Evolutionary conservation across 2,113 vertebrate species (phyloP), one percentile per base, ranked within the genome.

Genomic region (Percopsis transmontana): DNA sequence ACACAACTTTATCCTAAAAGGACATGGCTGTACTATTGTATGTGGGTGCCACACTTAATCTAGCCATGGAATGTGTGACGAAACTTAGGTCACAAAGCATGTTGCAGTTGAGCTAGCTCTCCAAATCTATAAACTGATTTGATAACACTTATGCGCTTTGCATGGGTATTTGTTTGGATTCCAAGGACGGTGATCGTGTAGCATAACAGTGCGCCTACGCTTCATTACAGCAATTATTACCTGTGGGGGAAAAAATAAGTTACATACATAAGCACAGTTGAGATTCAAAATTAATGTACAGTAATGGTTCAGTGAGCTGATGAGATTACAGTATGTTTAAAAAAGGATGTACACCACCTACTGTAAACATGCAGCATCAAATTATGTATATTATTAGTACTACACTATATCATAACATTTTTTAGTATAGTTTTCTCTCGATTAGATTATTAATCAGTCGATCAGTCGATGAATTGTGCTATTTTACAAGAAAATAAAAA

Each of bases 31-130:
- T 51, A n/a, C 68, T 51, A 18, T 23, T 52, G 52, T 10, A 12
- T 53, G 33, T 0, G 7, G 12, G 18, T 48, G 62, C 6, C 5
- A 47, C 15, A 12, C 27, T 53, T 53, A 23, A 52, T 59, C 40
- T 12, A 42, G 18, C 18, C 11, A 14, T 65, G 76, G 76, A 83
- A 69, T 70, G 66, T 54, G 58, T 81, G 70, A 79, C 24, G n/a
- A 51, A 60, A 59, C 58, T 77, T 73, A 44, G 20, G 24, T 74
- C 72, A 73, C 8, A 6, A 19, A 4, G 18, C 39, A 52, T 21
- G 6, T 47, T 45, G 38, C n/a, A 39, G 42, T 41, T 59, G 5
- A 56, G 50, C n/a, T 59, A 16, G 39, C 11, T 1, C 55, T 41
- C n/a, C 4, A 59, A 38, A 21, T 14, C 16, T 48, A 9, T n/a